Base-by-base conservation (phyloP, 2,888 invertebrate genomes). In the Oxytorus armatus region DNA sequence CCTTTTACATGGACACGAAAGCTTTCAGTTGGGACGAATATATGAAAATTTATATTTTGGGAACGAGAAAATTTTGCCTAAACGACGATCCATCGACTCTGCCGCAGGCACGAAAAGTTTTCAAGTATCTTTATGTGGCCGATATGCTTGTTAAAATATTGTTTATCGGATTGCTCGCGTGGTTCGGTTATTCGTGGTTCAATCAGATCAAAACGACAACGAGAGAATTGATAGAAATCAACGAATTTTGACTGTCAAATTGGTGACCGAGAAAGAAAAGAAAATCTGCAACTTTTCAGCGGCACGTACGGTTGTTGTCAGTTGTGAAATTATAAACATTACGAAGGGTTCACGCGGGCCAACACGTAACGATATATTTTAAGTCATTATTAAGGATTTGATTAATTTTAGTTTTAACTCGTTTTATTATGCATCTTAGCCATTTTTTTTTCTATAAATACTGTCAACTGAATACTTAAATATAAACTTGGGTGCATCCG, bases 21-120 rank as follows among this genome's bases (percentile, higher is more conserved):
- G 92, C 92, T 53, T 88, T 95, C 0, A 92, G 94, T 84, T 95
- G 95, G 94, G 93, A 95, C 69, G 90, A 93, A 0, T 97, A 95
- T 88, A 90, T 96, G 83, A 92, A 93, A 84, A 93, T 92, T 88
- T 97, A 97, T 88, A 94, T 98, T 33, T 93, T 96, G 82, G 98
- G 98, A 0, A 95, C 96, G n/a, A 94, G 98, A 14, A 95, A 95
- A 84, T 98, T 94, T 90, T 96, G 97, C 87, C 93, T 97, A 74
- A 97, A 97, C 82, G 98, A 98, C 86, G 96, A 96, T 85, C 95
- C 95, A 0, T 93, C 95, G 8, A 96, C 96, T 0, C 88, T 98
- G 21, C 96, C 97, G 0, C 93, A 95, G 51, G 96, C 97, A 0
- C 93, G 95, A 82, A 93, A 92, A 77, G 92, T 95, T 16, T 91